These are phyloP conservation scores for Cataglyphis cursor DNA, from an alignment of 2,888 invertebrate genomes.

Conservation along the genomic window DNA sequence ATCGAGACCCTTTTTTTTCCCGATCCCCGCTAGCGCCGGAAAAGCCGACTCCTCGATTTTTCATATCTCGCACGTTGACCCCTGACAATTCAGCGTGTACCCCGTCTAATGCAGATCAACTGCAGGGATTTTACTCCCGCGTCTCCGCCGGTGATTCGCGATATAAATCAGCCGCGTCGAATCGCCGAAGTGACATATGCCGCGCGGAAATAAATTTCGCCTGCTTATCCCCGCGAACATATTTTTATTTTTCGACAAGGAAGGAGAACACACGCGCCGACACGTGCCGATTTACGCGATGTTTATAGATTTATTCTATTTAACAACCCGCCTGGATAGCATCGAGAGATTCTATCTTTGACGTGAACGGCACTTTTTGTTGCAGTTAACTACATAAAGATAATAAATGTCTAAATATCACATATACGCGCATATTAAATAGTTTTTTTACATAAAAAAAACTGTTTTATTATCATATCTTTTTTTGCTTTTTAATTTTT, in stretches of 20 bases:
- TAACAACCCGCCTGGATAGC: constrained; percentile 10
- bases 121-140: constrained; percentile 47
- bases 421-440: no score
- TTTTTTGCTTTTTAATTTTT: neutral
- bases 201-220: constrained; percentile 36
- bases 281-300: constrained; percentile 43
- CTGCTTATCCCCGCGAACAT: constrained; percentile 31
- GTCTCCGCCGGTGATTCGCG: constrained; percentile 44
- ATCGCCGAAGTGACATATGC: constrained; percentile 63
- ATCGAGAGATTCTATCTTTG: constrained; percentile 20
- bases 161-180: constrained; percentile 68
- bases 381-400: neutral
- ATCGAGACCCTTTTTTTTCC: constrained; percentile 41
- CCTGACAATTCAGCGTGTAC: constrained; percentile 37
- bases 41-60: constrained; percentile 69
- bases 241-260: constrained; percentile 9
- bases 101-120: constrained; percentile 63
- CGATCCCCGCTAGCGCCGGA: constrained; percentile 27
- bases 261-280: neutral
- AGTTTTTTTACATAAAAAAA: neutral
- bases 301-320: constrained; percentile 9
- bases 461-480: neutral
- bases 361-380: neutral
- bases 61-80: constrained; percentile 69
- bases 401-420: neutral